phyloP scores from a whole-genome alignment of 2,797 vertebrate genomes.

The Cynodonichthys magdalenae region DNA sequence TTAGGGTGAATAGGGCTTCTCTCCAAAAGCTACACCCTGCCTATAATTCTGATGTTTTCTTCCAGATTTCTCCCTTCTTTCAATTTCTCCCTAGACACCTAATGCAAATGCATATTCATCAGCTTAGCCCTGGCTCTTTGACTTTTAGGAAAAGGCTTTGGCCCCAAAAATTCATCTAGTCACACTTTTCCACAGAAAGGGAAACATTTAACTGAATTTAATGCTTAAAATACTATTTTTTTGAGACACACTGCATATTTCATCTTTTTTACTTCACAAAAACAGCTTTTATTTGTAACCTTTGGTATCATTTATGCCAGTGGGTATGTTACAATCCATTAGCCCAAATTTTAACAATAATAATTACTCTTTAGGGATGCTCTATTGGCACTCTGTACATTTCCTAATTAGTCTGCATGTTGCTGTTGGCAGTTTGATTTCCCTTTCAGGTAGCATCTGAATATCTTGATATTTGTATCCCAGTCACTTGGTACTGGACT shows the following conservation, averaged over 20 bases:
- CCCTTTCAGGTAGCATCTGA: slow-evolving; percentile 23
- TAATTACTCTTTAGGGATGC: background rate
- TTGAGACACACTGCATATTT: background rate
- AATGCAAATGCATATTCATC: slow-evolving; percentile 21
- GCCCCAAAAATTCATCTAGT: slow-evolving; percentile 30
- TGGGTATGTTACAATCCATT: background rate
- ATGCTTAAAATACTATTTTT: background rate
- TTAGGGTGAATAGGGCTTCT: slow-evolving; percentile 60
- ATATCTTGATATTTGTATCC: slow-evolving; percentile 14
- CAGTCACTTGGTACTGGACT: slow-evolving; percentile 22
- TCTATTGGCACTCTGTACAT: slow-evolving; percentile 3
- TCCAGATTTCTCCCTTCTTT: slow-evolving; percentile 56
- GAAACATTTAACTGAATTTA: slow-evolving; percentile 2
- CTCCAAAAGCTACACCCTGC: slow-evolving; percentile 72
- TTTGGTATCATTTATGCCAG: slow-evolving; percentile 5
- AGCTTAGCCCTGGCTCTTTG: slow-evolving; percentile 38
- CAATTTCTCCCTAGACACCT: slow-evolving; percentile 41
- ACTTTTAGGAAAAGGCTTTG: slow-evolving; percentile 31
- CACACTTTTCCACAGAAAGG: slow-evolving; percentile 12
- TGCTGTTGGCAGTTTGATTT: slow-evolving; percentile 9
- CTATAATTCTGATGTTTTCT: slow-evolving; percentile 62
- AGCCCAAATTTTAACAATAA: background rate
- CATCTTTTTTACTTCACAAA: background rate
- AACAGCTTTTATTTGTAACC: background rate
- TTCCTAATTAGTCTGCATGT: slow-evolving; percentile 1